Evolutionary conservation across 2,888 invertebrate species (phyloP), one percentile per base, ranked within the genome.

Genomic region (Eurois occulta): DNA sequence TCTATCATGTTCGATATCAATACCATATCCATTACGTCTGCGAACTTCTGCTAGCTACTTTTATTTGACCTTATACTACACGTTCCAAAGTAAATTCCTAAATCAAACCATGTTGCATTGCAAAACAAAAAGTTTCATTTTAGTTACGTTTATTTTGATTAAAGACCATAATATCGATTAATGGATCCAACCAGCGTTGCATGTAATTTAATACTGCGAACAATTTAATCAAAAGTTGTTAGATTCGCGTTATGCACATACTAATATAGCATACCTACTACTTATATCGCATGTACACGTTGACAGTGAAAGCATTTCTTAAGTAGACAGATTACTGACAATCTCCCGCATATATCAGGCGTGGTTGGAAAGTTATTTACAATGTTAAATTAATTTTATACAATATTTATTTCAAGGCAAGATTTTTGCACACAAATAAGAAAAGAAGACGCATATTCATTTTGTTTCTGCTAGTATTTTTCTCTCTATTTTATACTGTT

Each of bases 241-340:
- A 68, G 48, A 71, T 62, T 62, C 55, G 38, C 60, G 72, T 72
- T 74, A 60, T 71, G 48, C 71, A 52, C 69, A 80, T 72, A 64
- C 52, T 52, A 32, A 35, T 52, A 62, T 60, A 48, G 38, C 67
- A 71, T 52, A 72, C 41, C 38, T 78, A 65, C 32, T 21, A 52
- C n/a, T 8, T 35, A 52, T 24, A 72, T 65, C 1, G 7, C 75
- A 75, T 58, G 72, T 62, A 70, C 8, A 87, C 62, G 64, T 65
- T 73, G 70, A 78, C 58, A 85, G 89, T 83, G 87, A 88, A 88
- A 88, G 87, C 64, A 76, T 83, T 83, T 76, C 62, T 66, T 72
- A 81, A 83, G 68, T 78, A 81, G 62, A 4, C 55, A 71, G 76
- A 78, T 81, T 74, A 67, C 66, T 69, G 77, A 43, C 81, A 46